Base-by-base conservation (phyloP, 2,888 invertebrate genomes). In the Chaetogeoica ovagalla region DNA sequence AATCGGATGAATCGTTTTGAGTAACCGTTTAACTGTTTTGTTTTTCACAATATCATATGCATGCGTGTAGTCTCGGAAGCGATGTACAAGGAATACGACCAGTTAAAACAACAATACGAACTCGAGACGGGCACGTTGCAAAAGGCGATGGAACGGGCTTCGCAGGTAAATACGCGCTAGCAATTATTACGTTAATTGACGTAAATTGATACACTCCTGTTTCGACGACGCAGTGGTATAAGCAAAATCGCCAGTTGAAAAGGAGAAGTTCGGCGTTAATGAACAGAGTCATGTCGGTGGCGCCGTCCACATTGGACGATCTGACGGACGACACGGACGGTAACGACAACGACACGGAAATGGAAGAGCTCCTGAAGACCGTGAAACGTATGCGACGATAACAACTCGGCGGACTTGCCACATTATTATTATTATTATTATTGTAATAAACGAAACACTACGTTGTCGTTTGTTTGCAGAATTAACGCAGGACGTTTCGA, bases 51-150 rank as follows among this genome's bases (percentile, higher is more conserved):
- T 30, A 30, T 30, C 48, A 11, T 9, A 9, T 7, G 3, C 3
- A n/a, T 30, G 0, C 30, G n/a, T 21, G 57, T 86, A 85, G 93
- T 91, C 69, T 92, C 93, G 13, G 92, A 92, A 87, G 91, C 90
- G 83, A 87, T 90, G 60, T 93, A 91, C 86, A 89, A 89, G 82
- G 93, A 93, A 85, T 93, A 93, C 86, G 92, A 92, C 85, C 91
- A 91, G 85, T 87, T 93, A 55, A 91, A 91, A 85, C 91, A 91
- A 85, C 91, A 91, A 86, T 92, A 92, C 86, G 91, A 93, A 83
- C 89, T 92, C 59, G 93, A 93, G 85, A 89, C 91, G 0, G 90
- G 90, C 5, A 91, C 92, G 71, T 91, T 92, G 91, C 90, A 92
- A 83, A 91, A 89, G 79, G 85, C 85, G 7, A 85, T 86, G 84